Evolutionary conservation across 2,797 vertebrate genomes (phyloP), one percentile per base, ranked within the genome.

Genomic region (Falco columbarius): DNA sequence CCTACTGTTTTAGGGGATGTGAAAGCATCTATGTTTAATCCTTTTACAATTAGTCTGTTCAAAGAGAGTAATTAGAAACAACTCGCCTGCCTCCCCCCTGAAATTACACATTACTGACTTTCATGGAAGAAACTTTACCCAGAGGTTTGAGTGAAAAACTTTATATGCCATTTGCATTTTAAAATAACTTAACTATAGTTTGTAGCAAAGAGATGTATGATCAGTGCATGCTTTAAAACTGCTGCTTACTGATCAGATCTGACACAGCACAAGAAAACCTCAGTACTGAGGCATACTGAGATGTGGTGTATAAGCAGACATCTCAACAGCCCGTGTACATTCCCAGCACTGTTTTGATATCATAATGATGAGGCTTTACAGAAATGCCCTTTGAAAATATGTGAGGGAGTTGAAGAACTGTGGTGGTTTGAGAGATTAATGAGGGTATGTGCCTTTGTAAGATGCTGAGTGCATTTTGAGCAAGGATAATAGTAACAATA

Each of bases 1-100:
- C 55, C 54, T 79, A 17, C 68, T 63, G 30, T 91, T 95, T 91
- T 72, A 94, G 94, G 65, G 95, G 96, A 97, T 97, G 94, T 97
- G 97, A 97, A 95, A 97, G 72, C 77, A 32, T 74, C 96, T 97
- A 90, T 96, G 96, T 97, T 95, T 88, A 62, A 56, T 92, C 56
- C 72, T 89, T 96, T 96, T 91, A 82, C 18, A 91, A 94, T 83
- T 93, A 87, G 55, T 55, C 46, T 93, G 63, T 42, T 87, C 46
- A 19, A 87, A 93, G 34, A 76, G 38, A 44, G 83, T 61, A 74
- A 82, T 94, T 80, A 70, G 67, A 80, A 95, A 55, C 54, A 90
- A 71, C 94, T 88, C 47, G 73, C 74, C 72, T 65, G 21, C 61
- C 55, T n/a, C 49, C 32, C 24, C 29, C 68, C 76, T 51, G 68